Conservation (phyloP, 37 sponge, comb jelly and placozoan genomes). For the Oopsacas minuta region DNA sequence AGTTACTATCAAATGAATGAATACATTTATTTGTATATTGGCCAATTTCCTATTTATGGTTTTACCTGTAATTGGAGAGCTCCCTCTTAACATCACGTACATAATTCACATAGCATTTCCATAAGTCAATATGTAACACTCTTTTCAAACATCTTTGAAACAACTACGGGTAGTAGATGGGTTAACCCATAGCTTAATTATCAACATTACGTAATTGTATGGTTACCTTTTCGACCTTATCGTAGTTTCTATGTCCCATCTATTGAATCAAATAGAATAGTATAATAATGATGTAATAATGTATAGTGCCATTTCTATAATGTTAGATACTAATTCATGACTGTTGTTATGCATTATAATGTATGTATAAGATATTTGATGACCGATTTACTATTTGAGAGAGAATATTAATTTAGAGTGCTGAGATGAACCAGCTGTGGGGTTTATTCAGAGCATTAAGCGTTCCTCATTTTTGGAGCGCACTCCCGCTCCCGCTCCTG, state of each 20-base stretch:
- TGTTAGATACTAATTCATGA: too few species aligned
- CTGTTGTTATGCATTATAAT: too few species aligned
- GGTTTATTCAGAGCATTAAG: too few species aligned
- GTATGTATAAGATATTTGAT: too few species aligned
- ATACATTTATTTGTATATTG: background rate
- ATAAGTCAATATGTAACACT: conserved; percentile 81
- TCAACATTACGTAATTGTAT: background rate
- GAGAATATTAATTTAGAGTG: too few species aligned
- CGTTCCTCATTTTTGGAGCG: too few species aligned
- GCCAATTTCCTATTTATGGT: background rate
- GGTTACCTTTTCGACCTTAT: conserved; percentile 78
- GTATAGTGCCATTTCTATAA: too few species aligned
- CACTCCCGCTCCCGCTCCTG: too few species aligned
- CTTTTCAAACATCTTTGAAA: conserved; percentile 80
- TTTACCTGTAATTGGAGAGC: conserved; percentile 64
- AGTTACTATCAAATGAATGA: background rate
- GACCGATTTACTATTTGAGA: too few species aligned
- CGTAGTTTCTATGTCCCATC: conserved; percentile 67
- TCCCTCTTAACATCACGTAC: conserved; percentile 71
- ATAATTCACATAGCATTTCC: conserved; percentile 87
- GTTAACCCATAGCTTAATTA: background rate
- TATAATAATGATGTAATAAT: too few species aligned
- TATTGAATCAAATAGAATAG: background rate
- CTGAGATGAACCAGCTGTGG: too few species aligned
- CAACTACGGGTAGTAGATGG: conserved; percentile 35